These are phyloP conservation scores for Passer montanus DNA, from an alignment of 2,113 vertebrate species.

Conservation along the genomic window DNA sequence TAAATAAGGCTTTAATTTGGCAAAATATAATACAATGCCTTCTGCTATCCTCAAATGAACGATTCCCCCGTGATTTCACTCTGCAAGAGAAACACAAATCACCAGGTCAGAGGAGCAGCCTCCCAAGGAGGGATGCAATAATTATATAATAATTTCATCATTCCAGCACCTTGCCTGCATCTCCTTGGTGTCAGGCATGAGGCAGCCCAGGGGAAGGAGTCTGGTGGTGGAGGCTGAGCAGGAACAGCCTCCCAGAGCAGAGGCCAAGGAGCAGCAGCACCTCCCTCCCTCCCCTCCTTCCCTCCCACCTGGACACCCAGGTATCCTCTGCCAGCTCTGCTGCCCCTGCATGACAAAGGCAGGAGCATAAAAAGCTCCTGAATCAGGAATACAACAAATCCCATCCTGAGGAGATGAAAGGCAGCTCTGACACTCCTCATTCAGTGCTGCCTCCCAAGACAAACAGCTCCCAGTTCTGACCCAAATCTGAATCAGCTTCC, in stretches of 20 bases:
- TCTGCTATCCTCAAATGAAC: conserved; percentile 74
- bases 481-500: background rate
- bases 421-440: background rate
- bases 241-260: background rate
- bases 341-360: fast-evolving
- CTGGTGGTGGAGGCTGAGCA: background rate
- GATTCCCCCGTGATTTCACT: conserved; percentile 72
- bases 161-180: fast-evolving
- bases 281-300: background rate
- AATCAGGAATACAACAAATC: background rate
- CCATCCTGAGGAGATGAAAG: background rate
- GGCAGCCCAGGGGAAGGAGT: fast-evolving
- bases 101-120: background rate
- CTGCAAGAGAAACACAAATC: conserved; percentile 74
- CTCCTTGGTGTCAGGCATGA: fast-evolving
- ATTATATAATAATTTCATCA: background rate
- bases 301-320: background rate
- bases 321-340: background rate
- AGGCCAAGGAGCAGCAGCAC: background rate
- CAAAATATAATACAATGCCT: conserved; percentile 86
- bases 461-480: background rate
- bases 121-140: background rate
- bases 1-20: conserved; percentile 91
- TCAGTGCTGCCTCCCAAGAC: background rate
- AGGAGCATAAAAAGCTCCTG: background rate